Conservation (phyloP, 1,140 invertebrate species). For the Bombus waltoni region DNA sequence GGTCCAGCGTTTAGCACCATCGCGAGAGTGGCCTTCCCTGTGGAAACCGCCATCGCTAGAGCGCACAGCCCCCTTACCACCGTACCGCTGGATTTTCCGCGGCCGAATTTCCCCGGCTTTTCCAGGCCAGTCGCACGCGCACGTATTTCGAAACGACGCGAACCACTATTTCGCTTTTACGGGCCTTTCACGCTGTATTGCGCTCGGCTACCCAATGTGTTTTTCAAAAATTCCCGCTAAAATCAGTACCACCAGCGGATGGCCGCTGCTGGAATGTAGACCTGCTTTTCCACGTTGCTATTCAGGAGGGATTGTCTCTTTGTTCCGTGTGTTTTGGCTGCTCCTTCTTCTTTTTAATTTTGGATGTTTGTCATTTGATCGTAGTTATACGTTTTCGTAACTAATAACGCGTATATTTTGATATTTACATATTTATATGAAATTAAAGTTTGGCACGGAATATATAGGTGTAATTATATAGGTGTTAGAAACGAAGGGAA, state of each 20-base stretch:
- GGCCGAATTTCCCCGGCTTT: conserved; percentile 71
- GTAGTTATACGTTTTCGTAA: no score
- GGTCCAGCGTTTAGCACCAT: conserved; percentile 61
- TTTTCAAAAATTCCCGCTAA: conserved; percentile 64
- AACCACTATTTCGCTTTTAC: conserved; percentile 45
- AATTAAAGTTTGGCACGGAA: no score
- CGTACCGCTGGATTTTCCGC: conserved; percentile 51
- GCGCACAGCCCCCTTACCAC: not conserved
- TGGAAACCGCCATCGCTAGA: conserved; percentile 44
- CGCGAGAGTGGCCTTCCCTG: conserved; percentile 21
- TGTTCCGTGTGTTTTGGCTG: not conserved
- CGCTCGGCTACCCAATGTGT: conserved; percentile 39
- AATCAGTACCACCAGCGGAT: conserved; percentile 38
- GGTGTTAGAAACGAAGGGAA: no score
- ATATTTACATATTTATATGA: no score
- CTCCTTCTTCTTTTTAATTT: not conserved
- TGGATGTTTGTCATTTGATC: no score
- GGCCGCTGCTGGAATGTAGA: not conserved
- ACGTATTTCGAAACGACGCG: conserved; percentile 36
- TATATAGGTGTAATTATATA: no score
- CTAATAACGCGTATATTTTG: no score
- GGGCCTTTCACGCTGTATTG: conserved; percentile 62
- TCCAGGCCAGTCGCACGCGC: conserved; percentile 52
- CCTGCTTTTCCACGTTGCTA: conserved; percentile 1
- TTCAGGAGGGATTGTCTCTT: conserved; percentile 20